Evolutionary conservation across 2,113 vertebrate species (phyloP), one percentile per base, ranked within the genome.

Genomic region (Oostethus manadensis): DNA sequence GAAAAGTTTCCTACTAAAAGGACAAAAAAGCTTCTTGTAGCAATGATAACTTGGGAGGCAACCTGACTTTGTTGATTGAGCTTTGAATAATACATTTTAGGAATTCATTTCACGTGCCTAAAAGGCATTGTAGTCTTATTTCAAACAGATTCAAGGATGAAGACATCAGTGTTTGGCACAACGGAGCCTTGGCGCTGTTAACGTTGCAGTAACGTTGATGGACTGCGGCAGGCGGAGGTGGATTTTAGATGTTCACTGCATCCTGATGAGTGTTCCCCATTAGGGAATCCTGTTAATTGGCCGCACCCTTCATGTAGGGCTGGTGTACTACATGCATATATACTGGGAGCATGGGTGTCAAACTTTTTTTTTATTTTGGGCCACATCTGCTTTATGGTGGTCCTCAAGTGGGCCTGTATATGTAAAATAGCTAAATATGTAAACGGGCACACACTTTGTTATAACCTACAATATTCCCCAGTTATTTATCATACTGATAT

Each of bases 261-360:
- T 84, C 68, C 68, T 74, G 79, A 85, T 81, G 73, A 81, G 74
- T 54, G 11, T 33, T 3, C 64, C 70, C 68, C 77, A 81, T 70
- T 68, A 60, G 75, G 83, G 73, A 64, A 65, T 70, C 42, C 74
- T 73, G 80, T 73, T 80, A 85, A 88, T 85, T 84, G 79, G 81
- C 66, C 59, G 59, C 51, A 21, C 78, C 72, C 77, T 77, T 70
- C 65, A 65, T 76, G 74, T 68, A 60, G 62, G 22, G 49, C 64
- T 16, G 38, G 16, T 23, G 8, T 16, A 14, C 21, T 17, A n/a
- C 42, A 58, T 21, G 10, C 42, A 16, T 26, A 22, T 16, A 18
- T 42, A n/a, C 42, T 8, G 8, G 10, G 3, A 20, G 35, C 33
- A n/a, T 8, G 16, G 49, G 49, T 13, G 51, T 54, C 51, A 38